These are phyloP conservation scores for Bagarius yarrelli DNA, from an alignment of 2,113 vertebrate species.

Conservation along the genomic window DNA sequence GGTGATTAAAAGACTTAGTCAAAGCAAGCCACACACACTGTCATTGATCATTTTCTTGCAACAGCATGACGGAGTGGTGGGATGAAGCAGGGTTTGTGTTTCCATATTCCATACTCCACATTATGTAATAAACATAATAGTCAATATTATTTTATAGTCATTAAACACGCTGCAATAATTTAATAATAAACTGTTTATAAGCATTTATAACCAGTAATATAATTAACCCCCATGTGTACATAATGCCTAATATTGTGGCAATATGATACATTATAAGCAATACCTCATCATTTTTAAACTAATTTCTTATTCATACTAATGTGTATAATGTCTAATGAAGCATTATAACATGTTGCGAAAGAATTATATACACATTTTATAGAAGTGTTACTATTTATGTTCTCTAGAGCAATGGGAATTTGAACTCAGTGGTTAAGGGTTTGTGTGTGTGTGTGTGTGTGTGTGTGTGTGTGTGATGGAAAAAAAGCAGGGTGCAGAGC, in stretches of 20 bases:
- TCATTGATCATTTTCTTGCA: no score
- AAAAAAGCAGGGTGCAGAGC: neutral
- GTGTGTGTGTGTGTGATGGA: conserved; percentile 1
- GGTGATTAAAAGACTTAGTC: conserved; percentile 39
- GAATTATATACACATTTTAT: neutral
- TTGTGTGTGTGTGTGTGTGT: conserved; percentile 2
- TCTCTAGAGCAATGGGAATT: neutral
- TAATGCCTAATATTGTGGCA: no score
- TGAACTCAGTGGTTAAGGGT: neutral
- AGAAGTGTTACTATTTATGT: neutral
- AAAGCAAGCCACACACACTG: neutral
- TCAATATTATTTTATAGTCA: neutral
- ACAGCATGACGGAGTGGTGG: no score
- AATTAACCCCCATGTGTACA: no score
- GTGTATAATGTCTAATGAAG: neutral
- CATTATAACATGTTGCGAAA: neutral
- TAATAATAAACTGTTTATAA: neutral
- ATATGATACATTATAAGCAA: neutral
- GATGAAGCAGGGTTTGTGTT: no score
- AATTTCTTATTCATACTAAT: neutral
- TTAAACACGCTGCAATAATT: neutral
- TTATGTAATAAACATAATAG: no score
- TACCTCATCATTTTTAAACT: neutral
- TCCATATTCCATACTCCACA: no score
- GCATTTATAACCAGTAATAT: no score